A percentile compares a stretch with the other conserved stretches of the same genome.
Evolutionary conservation across 2,113 vertebrate genomes (phyloP).

Genomic region (Albula glossodonta): DNA sequence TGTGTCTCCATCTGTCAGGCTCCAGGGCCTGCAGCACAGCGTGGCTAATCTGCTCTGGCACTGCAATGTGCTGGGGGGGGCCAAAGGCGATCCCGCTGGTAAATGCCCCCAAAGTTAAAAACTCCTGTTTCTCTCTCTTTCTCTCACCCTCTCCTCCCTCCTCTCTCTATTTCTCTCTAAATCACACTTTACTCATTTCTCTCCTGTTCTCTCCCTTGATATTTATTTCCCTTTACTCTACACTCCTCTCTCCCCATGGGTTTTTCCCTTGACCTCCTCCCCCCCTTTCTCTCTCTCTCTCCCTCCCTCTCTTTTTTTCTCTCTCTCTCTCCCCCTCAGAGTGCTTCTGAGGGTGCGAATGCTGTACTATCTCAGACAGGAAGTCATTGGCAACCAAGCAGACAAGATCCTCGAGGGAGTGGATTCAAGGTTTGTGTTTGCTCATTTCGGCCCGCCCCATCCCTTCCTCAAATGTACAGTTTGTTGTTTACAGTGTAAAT

Average conservation of each 20-base stretch:
- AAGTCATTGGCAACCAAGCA: slow-evolving; percentile 96
- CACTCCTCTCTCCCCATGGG: neutral
- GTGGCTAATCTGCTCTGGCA: slow-evolving; percentile 91
- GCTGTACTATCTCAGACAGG: slow-evolving; percentile 98
- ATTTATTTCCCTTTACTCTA: neutral
- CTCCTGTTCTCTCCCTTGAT: neutral
- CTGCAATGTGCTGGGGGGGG: slow-evolving; percentile 88
- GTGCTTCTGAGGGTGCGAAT: slow-evolving; percentile 98
- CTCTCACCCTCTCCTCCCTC: neutral
- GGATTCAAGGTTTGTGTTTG: slow-evolving; percentile 85
- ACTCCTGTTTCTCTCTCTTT: slow-evolving; percentile 58
- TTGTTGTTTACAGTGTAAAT: too few species aligned
- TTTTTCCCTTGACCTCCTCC: too few species aligned
- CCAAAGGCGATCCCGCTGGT: slow-evolving; percentile 86
- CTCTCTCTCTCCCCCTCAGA: slow-evolving; percentile 62
- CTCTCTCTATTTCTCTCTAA: neutral
- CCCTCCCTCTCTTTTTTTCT: neutral
- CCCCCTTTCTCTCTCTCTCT: neutral
- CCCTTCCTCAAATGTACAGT: slow-evolving; percentile 40
- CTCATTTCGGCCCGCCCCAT: neutral
- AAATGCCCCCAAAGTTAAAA: slow-evolving; percentile 87
- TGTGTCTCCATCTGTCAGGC: slow-evolving; percentile 90
- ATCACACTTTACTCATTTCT: neutral
- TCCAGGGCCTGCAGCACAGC: slow-evolving; percentile 79
- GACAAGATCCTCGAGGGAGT: slow-evolving; percentile 94